Evolutionary conservation across 2,888 invertebrate species (phyloP).

Genomic region (Tineola bisselliella): DNA sequence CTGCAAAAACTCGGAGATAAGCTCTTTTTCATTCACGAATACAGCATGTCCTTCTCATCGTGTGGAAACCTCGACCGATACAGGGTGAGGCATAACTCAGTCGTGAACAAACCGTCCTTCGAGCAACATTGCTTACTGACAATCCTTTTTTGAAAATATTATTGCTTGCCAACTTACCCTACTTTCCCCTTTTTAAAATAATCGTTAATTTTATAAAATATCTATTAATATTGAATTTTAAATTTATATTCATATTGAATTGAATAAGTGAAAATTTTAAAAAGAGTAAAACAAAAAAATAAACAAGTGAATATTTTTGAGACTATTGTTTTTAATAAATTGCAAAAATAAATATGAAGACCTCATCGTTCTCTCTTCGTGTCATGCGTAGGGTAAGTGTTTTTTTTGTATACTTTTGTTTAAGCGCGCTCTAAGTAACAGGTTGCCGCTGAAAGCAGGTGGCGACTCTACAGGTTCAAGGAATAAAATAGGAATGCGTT

Average conservation of each 20-base stretch:
- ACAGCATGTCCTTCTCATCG: slow-evolving; percentile 57
- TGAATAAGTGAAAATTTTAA: too few species aligned
- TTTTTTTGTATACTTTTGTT: neutral
- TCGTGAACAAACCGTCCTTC: slow-evolving; percentile 58
- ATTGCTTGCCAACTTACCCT: slow-evolving; percentile 12
- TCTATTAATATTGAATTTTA: neutral
- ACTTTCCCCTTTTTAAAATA: neutral
- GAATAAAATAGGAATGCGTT: slow-evolving; percentile 15
- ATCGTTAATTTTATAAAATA: neutral
- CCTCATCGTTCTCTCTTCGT: slow-evolving; percentile 79
- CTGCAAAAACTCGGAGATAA: slow-evolving; percentile 22
- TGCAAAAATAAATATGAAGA: slow-evolving; percentile 73
- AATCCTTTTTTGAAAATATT: neutral
- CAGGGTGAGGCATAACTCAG: slow-evolving; percentile 45
- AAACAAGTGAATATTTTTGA: neutral
- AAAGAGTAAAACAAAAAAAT: neutral
- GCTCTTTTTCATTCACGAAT: slow-evolving; percentile 24
- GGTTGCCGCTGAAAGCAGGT: slow-evolving; percentile 27
- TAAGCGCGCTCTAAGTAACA: slow-evolving; percentile 26
- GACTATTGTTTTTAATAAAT: neutral
- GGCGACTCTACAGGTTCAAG: slow-evolving; percentile 48
- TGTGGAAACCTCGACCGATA: slow-evolving; percentile 26
- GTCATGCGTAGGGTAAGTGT: slow-evolving; percentile 81
- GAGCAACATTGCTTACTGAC: slow-evolving; percentile 35
- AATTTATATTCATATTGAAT: too few species aligned